phyloP scores from a whole-genome alignment of 2,797 vertebrate genomes.

The Linurgus olivaceus region DNA sequence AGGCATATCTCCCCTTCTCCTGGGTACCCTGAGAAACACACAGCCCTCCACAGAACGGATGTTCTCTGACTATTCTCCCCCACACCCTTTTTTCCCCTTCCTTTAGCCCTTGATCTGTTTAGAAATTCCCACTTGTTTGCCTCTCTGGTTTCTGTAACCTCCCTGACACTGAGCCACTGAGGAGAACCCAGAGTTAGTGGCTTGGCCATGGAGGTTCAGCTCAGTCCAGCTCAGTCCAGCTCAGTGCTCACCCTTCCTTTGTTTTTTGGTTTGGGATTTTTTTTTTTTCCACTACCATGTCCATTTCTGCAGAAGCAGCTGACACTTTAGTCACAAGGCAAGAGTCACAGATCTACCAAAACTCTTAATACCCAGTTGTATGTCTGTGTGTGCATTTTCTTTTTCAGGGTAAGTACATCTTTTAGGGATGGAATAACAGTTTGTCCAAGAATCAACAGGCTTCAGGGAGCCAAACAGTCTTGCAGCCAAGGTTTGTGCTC shows the following conservation, averaged over 20 bases:
- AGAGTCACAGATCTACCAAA: slow-evolving; percentile 25
- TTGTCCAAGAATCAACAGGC: slow-evolving; percentile 54
- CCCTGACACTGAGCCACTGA: slow-evolving; percentile 13
- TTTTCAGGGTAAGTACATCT: slow-evolving; percentile 60
- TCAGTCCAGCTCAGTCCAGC: slow-evolving; percentile 51
- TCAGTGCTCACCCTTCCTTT: not conserved
- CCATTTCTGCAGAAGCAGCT: slow-evolving; percentile 55
- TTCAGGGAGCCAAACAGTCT: slow-evolving; percentile 34
- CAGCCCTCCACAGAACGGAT: slow-evolving; percentile 7
- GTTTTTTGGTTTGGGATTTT: not conserved
- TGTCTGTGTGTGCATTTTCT: slow-evolving; percentile 45
- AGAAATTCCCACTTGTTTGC: slow-evolving; percentile 37
- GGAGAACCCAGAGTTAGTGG: not conserved
- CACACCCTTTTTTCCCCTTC: not conserved
- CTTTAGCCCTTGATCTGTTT: slow-evolving; percentile 22
- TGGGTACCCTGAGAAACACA: slow-evolving; percentile 49
- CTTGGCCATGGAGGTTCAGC: slow-evolving; percentile 47
- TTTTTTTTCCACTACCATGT: slow-evolving; percentile 22
- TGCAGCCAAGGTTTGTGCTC: slow-evolving; percentile 54
- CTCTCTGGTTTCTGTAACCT: slow-evolving; percentile 58
- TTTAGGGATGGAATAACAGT: slow-evolving; percentile 57
- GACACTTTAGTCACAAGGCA: slow-evolving; percentile 63
- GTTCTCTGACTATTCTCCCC: not conserved
- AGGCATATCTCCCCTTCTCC: slow-evolving; percentile 53
- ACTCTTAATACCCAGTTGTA: slow-evolving; percentile 51